Conservation (phyloP, 2,113 vertebrate genomes). For the Malurus elegans region DNA sequence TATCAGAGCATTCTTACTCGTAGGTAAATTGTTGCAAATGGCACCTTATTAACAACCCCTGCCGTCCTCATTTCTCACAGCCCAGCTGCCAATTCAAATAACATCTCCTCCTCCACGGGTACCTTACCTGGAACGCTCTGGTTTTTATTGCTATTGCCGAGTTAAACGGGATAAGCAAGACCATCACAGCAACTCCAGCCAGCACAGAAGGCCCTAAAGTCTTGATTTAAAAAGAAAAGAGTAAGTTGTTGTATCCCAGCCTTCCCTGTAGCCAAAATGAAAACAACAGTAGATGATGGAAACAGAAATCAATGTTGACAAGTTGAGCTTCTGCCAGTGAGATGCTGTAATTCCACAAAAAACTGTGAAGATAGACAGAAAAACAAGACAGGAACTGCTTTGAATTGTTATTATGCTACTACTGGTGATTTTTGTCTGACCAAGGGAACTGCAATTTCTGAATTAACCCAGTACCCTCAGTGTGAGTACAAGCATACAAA, state of each 20-base stretch:
- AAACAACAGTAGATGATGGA: background rate
- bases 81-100: background rate
- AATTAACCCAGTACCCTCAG: background rate
- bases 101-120: background rate
- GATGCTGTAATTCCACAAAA: background rate
- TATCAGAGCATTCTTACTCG: background rate
- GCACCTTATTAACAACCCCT: background rate
- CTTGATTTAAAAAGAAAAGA: slow-evolving; percentile 62
- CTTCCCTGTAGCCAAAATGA: background rate
- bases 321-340: background rate
- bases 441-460: background rate
- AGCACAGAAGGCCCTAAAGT: slow-evolving; percentile 87
- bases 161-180: slow-evolving; percentile 94
- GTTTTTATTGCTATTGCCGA: slow-evolving; percentile 90
- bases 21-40: background rate
- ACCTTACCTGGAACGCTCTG: slow-evolving; percentile 84
- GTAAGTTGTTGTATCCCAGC: background rate
- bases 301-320: background rate
- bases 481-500: background rate
- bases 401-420: background rate
- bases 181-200: slow-evolving; percentile 90
- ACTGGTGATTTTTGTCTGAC: background rate
- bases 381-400: background rate
- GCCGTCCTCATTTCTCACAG: background rate
- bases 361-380: background rate